Conservation (phyloP, 1,140 invertebrate genomes). For the Pemphigus obesinymphae region DNA sequence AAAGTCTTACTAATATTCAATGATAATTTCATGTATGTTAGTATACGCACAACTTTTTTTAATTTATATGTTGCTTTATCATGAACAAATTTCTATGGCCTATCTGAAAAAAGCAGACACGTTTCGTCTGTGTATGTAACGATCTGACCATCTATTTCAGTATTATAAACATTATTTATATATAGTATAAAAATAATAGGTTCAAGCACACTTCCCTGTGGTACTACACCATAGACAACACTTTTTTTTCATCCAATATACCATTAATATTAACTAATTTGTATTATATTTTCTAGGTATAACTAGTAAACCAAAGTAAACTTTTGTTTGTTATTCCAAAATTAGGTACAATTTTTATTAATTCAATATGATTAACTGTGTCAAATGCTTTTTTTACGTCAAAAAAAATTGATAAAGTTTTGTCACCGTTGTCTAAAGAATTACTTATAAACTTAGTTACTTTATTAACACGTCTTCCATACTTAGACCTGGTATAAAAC, state of each 20-base stretch:
- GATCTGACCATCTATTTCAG: no score
- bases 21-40: no score
- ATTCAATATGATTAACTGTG: no score
- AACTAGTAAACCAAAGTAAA: not conserved
- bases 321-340: not conserved
- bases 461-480: not conserved
- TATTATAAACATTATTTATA: no score
- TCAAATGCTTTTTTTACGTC: no score
- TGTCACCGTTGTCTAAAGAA: no score
- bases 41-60: no score
- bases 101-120: no score
- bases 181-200: not conserved
- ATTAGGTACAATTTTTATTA: not conserved
- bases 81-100: no score
- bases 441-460: not conserved
- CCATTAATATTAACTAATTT: conserved; percentile 14
- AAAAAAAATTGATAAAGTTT: not conserved
- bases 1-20: not conserved
- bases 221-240: not conserved
- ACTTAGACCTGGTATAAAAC: not conserved
- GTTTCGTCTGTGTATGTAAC: no score
- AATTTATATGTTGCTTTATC: no score
- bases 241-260: not conserved
- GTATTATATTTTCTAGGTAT: not conserved
- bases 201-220: conserved; percentile 3